Conservation (phyloP, 23 tunicate genomes). For the Aplidium turbinatum region DNA sequence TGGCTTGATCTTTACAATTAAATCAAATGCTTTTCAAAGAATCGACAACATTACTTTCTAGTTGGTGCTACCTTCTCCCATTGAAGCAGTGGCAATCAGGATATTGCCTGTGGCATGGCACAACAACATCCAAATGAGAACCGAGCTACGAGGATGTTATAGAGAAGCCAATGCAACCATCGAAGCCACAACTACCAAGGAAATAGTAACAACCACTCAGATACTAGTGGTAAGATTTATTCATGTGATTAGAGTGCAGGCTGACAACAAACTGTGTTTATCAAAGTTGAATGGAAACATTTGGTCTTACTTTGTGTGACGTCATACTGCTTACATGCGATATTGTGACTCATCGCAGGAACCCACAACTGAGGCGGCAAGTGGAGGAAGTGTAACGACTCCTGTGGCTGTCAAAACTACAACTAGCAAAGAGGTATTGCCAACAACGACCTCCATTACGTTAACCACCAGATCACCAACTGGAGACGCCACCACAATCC, state of each 20-base stretch:
- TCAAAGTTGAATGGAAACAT: too few relatives aligned
- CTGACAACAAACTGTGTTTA: too few relatives aligned
- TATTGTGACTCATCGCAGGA: too few relatives aligned
- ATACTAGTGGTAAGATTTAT: conserved; percentile 26
- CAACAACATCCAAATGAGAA: conserved; percentile 31
- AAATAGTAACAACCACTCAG: conserved; percentile 28
- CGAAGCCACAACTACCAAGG: conserved; percentile 32
- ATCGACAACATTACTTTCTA: too few relatives aligned
- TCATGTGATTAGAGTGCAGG: neutral
- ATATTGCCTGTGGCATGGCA: conserved; percentile 70
- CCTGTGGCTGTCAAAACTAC: conserved; percentile 20
- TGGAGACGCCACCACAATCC: conserved; percentile 1
- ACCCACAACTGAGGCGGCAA: too few relatives aligned
- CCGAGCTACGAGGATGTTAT: conserved; percentile 68
- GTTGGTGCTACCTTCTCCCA: conserved; percentile 51
- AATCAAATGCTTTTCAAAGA: too few relatives aligned
- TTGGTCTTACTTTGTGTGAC: too few relatives aligned
- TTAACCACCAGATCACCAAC: conserved; percentile 1
- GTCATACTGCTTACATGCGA: too few relatives aligned
- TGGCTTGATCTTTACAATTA: too few relatives aligned
- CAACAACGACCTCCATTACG: conserved; percentile 23
- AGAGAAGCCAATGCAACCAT: conserved; percentile 56
- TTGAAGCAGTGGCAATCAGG: conserved; percentile 63
- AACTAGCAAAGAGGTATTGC: conserved; percentile 28
- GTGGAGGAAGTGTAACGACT: conserved; percentile 11